Base-by-base conservation (phyloP, 1,140 invertebrate species). In the Drosophila nigromelanica region DNA sequence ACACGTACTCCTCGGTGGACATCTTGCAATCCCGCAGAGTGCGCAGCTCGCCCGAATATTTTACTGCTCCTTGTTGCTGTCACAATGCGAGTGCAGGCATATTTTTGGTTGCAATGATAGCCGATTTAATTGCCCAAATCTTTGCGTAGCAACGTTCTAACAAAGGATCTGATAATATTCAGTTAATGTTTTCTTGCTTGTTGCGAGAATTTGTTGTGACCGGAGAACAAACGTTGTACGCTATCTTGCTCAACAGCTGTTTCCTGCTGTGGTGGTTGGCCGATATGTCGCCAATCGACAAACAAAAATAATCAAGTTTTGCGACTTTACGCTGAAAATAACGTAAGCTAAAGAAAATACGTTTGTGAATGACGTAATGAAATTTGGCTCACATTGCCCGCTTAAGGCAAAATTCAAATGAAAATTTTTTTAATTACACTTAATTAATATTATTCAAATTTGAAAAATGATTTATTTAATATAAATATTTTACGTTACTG, bases 1-100 rank as follows among this genome's bases (percentile, higher is more conserved):
- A 95, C 73, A 90, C 73, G 58, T 37, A 80, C 27, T 86, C 82
- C 45, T 86, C 82, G 33, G 75, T 76, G 62, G 82, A 76, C 82
- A 86, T 86, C 45, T 63, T 78, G 56, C 14, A 58, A 66, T 48
- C 30, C 27, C 14, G 33, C 30, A 35, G 27, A 21, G 4, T 10
- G 35, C 6, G n/a, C 47, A 11, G 27, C 43, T 47, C 14, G 15
- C 37, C 15, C 14, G 43, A 40, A 69, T 48, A 10, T 50, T 62
- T 56, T 50, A 40, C 11, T 70, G 55, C 35, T 11, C 40, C 30
- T 72, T 64, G 75, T 63, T 51, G 18, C 33, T 12, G 72, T 77
- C 69, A 72, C 52, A 72, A 67, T 24, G 27, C 21, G 27, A 4
- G 14, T 5, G 47, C 30, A 48, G 11, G 30, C 69, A 72, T 66